A percentile compares a stretch with the other conserved stretches of the same genome.
These are phyloP conservation scores for Stegana nigrithorax DNA, from an alignment of 2,888 invertebrate genomes.

Conservation along the genomic window DNA sequence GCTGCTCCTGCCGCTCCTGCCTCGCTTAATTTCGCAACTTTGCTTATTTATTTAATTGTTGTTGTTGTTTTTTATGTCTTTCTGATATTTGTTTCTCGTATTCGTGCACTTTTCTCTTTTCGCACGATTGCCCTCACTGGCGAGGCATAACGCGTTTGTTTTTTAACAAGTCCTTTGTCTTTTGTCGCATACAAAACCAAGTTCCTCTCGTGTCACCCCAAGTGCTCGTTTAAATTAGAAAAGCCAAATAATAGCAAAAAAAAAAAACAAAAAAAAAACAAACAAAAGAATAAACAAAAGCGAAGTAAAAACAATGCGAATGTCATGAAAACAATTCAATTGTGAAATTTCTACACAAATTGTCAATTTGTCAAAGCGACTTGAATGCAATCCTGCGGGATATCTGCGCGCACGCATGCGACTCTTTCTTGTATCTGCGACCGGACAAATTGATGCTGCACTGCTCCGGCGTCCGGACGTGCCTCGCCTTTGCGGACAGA, in stretches of 20 bases:
- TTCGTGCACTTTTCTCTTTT: conserved; percentile 9
- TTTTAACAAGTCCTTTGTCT: not conserved
- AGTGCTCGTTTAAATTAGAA: not conserved
- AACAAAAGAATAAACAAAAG: too few species aligned
- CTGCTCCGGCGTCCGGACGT: not conserved
- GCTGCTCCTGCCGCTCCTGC: too few species aligned
- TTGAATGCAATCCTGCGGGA: not conserved
- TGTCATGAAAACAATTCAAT: conserved; percentile 7
- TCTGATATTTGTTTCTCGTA: not conserved
- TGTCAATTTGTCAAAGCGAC: conserved; percentile 43
- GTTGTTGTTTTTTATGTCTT: too few species aligned
- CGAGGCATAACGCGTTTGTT: conserved; percentile 1
- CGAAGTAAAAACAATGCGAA: too few species aligned
- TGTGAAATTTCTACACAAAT: conserved; percentile 32
- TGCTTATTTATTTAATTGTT: too few species aligned
- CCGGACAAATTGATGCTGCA: too few species aligned
- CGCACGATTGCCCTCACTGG: conserved; percentile 7
- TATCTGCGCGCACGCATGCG: not conserved
- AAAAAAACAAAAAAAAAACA: too few species aligned
- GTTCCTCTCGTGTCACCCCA: not conserved
- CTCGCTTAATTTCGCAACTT: too few species aligned
- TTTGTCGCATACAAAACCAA: not conserved
- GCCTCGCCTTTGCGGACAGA: too few species aligned
- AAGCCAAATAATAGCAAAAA: too few species aligned
- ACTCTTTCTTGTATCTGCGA: not conserved